phyloP scores from a whole-genome alignment of 35 echinoderm and acorn worm species.

The Anneissia japonica region DNA sequence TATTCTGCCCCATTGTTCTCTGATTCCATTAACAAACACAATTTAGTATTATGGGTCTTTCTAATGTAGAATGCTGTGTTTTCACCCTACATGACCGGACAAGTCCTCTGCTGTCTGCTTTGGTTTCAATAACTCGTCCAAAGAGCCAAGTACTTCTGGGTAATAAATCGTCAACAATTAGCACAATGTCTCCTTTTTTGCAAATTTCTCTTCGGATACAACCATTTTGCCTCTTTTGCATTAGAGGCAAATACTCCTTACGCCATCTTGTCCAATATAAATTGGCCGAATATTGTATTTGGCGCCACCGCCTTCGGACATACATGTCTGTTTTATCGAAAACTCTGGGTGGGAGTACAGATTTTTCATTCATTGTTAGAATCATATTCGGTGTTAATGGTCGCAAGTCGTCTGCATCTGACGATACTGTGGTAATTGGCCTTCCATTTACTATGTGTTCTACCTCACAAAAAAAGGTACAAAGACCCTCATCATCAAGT shows the following conservation, averaged over 20 bases:
- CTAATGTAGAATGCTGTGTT: neutral
- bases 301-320: neutral
- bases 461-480: neutral
- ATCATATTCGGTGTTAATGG: neutral
- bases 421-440: conserved; percentile 41
- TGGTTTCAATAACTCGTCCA: neutral
- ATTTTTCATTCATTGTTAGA: neutral
- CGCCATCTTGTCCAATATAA: conserved; percentile 34
- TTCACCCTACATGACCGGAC: conserved; percentile 15
- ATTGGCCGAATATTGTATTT: neutral
- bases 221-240: conserved; percentile 40
- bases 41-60: too few relatives aligned
- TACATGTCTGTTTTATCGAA: neutral
- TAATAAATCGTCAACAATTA: neutral
- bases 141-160: conserved; percentile 43
- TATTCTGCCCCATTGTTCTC: too few relatives aligned
- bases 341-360: neutral
- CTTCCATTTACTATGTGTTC: neutral
- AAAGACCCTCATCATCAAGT: neutral
- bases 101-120: neutral
- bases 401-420: conserved; percentile 35
- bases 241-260: conserved; percentile 8
- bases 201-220: conserved; percentile 1
- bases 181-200: conserved; percentile 22
- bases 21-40: too few relatives aligned